These are phyloP conservation scores for Automeris io DNA, from an alignment of 2,888 invertebrate species.

Conservation along the genomic window DNA sequence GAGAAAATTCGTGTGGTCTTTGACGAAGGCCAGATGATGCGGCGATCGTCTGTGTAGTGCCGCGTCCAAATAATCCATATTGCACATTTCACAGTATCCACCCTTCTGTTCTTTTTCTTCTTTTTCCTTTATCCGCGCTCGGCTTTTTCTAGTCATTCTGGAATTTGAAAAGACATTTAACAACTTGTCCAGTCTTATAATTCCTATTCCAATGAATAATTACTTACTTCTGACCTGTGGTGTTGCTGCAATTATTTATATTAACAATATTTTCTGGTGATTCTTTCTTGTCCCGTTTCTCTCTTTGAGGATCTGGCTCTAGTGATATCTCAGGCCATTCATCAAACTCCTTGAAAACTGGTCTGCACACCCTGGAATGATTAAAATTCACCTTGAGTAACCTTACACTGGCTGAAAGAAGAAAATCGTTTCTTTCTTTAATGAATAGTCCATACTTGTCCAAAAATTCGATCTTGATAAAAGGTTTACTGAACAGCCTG, in stretches of 20 bases:
- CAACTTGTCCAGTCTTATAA: neutral
- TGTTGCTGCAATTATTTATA: conserved; percentile 28
- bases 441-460: conserved; percentile 74
- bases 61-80: conserved; percentile 82
- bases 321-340: conserved; percentile 78
- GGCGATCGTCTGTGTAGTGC: conserved; percentile 84
- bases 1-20: conserved; percentile 84
- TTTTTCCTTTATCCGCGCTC: conserved; percentile 61
- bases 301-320: conserved; percentile 58
- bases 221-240: conserved; percentile 49
- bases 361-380: conserved; percentile 73
- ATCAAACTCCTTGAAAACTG: conserved; percentile 80
- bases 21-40: conserved; percentile 84
- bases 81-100: conserved; percentile 90
- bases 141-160: conserved; percentile 77
- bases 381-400: conserved; percentile 10
- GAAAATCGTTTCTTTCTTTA: conserved; percentile 19
- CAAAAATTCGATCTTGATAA: conserved; percentile 84
- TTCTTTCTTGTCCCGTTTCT: conserved; percentile 48
- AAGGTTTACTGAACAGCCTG: conserved; percentile 80
- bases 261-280: conserved; percentile 35
- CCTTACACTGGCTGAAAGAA: conserved; percentile 13
- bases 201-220: too few species aligned
- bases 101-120: conserved; percentile 63
- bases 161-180: conserved; percentile 18